These are phyloP conservation scores for Thaumetopoea pityocampa DNA, from an alignment of 1,140 invertebrate species.

Conservation along the genomic window DNA sequence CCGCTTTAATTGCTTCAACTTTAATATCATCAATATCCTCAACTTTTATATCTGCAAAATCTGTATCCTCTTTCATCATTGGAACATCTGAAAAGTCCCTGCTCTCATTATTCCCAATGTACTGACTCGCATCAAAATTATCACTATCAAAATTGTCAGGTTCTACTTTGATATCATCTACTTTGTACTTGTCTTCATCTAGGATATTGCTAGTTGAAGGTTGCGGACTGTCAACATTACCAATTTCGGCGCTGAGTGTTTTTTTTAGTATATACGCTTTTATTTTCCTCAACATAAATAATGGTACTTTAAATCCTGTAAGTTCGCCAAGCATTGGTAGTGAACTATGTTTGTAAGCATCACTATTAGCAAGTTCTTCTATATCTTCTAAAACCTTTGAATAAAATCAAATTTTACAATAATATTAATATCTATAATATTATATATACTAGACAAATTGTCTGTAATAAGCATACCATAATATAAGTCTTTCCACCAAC, in stretches of 20 bases:
- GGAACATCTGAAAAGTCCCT: conserved; percentile 53
- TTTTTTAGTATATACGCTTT: conserved; percentile 74
- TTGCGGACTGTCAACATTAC: conserved; percentile 53
- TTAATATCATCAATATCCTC: conserved; percentile 67
- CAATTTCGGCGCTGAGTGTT: conserved; percentile 45
- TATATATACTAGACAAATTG: background rate
- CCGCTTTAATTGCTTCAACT: conserved; percentile 60
- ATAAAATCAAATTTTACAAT: conserved; percentile 7
- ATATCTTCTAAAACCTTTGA: conserved; percentile 85
- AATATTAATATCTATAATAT: background rate
- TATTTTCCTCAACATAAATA: conserved; percentile 85
- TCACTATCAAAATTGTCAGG: conserved; percentile 48
- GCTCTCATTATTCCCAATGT: conserved; percentile 47
- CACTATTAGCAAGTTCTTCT: conserved; percentile 81
- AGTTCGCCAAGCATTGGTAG: conserved; percentile 81
- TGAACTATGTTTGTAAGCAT: conserved; percentile 84
- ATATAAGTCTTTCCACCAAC: conserved; percentile 88
- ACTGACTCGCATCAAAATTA: conserved; percentile 58
- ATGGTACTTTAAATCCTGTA: conserved; percentile 83
- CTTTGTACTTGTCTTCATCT: conserved; percentile 52
- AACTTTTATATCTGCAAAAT: conserved; percentile 66
- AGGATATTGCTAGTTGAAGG: conserved; percentile 47
- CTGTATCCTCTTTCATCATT: conserved; percentile 55
- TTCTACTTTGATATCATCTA: conserved; percentile 57
- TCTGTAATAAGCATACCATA: conserved; percentile 62